Evolutionary conservation across 2,797 vertebrate genomes (phyloP).

Genomic region (Pygocentrus nattereri): DNA sequence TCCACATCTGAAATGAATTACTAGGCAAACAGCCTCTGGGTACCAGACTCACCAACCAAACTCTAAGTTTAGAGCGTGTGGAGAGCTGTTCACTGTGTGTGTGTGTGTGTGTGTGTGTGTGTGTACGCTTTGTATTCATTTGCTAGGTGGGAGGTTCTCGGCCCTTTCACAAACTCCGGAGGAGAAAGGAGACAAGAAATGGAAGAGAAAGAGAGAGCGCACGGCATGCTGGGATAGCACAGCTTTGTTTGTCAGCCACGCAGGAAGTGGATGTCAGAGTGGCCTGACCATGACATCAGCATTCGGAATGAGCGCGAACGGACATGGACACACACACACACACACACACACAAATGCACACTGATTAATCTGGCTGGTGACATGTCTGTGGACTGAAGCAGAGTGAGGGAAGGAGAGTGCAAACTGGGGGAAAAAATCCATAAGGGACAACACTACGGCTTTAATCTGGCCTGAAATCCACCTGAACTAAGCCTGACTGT

Average conservation of each 20-base stretch:
- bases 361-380: constrained; percentile 23
- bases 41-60: constrained; percentile 82
- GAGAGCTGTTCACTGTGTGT: constrained; percentile 53
- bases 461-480: too few species aligned
- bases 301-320: constrained; percentile 70
- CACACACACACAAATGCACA: constrained; percentile 10
- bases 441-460: too few species aligned
- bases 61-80: constrained; percentile 73
- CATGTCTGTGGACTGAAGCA: neutral
- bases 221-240: constrained; percentile 81
- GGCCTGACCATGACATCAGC: constrained; percentile 76
- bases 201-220: constrained; percentile 79
- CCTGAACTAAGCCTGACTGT: too few species aligned
- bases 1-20: constrained; percentile 86
- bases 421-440: neutral
- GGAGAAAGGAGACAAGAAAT: constrained; percentile 31
- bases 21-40: constrained; percentile 84
- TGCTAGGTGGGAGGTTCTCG: constrained; percentile 80
- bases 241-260: constrained; percentile 83
- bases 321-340: neutral
- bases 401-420: neutral
- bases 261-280: constrained; percentile 83
- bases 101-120: constrained; percentile 78
- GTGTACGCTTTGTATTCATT: constrained; percentile 72
- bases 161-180: constrained; percentile 75